Conservation (phyloP, 2,113 vertebrate genomes). For the Psephotus haematonotus region DNA sequence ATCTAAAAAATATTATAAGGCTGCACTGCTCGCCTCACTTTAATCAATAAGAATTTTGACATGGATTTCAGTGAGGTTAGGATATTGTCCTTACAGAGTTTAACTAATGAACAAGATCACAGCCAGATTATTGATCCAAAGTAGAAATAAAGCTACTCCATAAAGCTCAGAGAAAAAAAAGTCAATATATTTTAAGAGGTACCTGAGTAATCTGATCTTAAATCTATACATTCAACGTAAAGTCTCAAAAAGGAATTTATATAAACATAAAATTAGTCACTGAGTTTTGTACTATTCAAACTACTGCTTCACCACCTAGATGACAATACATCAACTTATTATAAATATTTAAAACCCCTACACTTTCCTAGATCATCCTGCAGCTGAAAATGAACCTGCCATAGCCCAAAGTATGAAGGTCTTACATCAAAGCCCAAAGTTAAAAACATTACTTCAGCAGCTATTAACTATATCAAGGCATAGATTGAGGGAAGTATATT, state of each 20-base stretch:
- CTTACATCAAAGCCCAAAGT: background rate
- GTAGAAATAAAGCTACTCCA: background rate
- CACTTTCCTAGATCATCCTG: background rate
- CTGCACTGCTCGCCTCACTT: background rate
- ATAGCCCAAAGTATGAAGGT: background rate
- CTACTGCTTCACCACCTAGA: background rate
- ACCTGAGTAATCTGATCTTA: background rate
- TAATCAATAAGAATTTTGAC: background rate
- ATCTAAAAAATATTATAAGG: background rate
- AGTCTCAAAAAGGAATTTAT: background rate
- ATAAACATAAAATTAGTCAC: background rate
- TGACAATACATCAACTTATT: background rate
- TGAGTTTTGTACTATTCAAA: background rate
- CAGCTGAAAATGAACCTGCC: background rate
- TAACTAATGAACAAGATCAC: background rate
- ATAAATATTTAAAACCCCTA: background rate
- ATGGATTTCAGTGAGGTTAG: background rate
- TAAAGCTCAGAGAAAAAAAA: background rate
- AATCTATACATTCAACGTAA: background rate
- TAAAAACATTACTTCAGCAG: background rate
- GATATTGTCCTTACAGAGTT: background rate
- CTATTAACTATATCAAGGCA: conserved; percentile 16
- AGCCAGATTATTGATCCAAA: background rate
- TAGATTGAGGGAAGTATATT: background rate
- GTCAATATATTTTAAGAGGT: background rate